phyloP scores from a whole-genome alignment of 2,888 invertebrate genomes.

The Seladonia tumulorum region DNA sequence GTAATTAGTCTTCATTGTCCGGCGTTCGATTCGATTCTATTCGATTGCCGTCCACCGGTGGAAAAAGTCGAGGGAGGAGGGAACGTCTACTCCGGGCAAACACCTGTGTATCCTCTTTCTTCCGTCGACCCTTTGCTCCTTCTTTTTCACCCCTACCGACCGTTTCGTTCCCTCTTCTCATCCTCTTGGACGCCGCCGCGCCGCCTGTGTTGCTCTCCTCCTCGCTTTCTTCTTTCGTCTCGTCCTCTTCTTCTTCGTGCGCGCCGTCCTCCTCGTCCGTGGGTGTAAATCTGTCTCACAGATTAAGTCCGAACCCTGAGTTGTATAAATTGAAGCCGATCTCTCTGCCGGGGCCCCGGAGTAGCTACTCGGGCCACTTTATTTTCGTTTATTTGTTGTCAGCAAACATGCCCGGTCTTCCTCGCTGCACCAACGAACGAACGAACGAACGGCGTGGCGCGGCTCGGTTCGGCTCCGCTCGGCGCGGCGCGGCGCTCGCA shows the following conservation, averaged over 20 bases:
- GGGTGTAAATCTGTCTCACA: constrained; percentile 80
- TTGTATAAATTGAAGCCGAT: constrained; percentile 81
- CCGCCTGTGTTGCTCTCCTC: not conserved
- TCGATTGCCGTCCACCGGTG: constrained; percentile 38
- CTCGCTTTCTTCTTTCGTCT: constrained; percentile 51
- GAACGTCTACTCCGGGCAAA: constrained; percentile 58
- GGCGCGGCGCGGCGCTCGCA: constrained; percentile 58
- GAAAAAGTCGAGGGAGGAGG: constrained; percentile 60
- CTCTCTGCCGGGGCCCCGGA: constrained; percentile 70
- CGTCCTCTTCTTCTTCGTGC: constrained; percentile 38
- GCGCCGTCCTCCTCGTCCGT: constrained; percentile 67
- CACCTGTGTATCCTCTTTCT: constrained; percentile 65
- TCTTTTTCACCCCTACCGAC: constrained; percentile 15
- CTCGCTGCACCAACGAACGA: constrained; percentile 58
- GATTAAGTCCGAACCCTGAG: constrained; percentile 80
- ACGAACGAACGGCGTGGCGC: constrained; percentile 37
- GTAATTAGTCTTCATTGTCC: constrained; percentile 72
- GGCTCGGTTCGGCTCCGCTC: not conserved
- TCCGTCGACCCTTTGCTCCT: constrained; percentile 24
- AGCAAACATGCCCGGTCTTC: constrained; percentile 77
- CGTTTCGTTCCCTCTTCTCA: not conserved
- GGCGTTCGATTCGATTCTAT: constrained; percentile 63
- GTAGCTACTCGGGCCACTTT: constrained; percentile 76
- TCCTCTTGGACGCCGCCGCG: not conserved
- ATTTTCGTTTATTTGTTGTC: constrained; percentile 80